Conservation (phyloP, 1,140 invertebrate species). For the Agrilus planipennis region DNA sequence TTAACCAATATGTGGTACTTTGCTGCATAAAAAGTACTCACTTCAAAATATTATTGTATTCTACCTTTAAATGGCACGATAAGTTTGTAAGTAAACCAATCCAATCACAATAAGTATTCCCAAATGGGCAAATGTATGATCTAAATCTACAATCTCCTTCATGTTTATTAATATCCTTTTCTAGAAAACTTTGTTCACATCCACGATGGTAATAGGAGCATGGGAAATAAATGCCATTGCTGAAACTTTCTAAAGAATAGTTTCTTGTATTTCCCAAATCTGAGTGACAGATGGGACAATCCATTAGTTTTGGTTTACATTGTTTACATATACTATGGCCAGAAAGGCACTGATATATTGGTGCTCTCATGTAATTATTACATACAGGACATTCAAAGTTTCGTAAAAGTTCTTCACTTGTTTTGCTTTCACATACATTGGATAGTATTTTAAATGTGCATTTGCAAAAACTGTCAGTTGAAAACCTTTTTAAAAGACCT, state of each 20-base stretch:
- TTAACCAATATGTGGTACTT: no score
- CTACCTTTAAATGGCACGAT: conserved; percentile 14
- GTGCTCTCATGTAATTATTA: conserved; percentile 7
- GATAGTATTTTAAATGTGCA: conserved; percentile 4
- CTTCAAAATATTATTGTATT: no score
- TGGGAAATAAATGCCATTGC: conserved; percentile 19
- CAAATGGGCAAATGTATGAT: conserved; percentile 21
- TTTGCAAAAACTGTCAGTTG: not conserved
- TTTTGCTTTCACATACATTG: not conserved
- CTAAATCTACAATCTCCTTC: conserved; percentile 21
- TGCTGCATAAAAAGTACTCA: no score
- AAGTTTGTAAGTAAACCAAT: conserved; percentile 7
- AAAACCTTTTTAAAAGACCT: not conserved
- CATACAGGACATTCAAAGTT: conserved; percentile 12
- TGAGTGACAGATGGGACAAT: conserved; percentile 34
- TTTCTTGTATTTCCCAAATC: conserved; percentile 64
- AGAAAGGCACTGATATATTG: conserved; percentile 5
- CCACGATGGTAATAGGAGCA: conserved; percentile 21
- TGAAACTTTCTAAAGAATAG: conserved; percentile 57
- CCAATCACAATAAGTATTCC: conserved; percentile 12
- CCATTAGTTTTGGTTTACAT: conserved; percentile 4
- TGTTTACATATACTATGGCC: conserved; percentile 11
- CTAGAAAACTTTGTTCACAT: conserved; percentile 14
- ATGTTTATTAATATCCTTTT: conserved; percentile 17
- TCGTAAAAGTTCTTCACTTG: not conserved